Percentiles rank a stretch among this genome's conserved stretches.
phyloP scores from a whole-genome alignment of 2,888 invertebrate genomes.

The Reticulitermes lucifugus region DNA sequence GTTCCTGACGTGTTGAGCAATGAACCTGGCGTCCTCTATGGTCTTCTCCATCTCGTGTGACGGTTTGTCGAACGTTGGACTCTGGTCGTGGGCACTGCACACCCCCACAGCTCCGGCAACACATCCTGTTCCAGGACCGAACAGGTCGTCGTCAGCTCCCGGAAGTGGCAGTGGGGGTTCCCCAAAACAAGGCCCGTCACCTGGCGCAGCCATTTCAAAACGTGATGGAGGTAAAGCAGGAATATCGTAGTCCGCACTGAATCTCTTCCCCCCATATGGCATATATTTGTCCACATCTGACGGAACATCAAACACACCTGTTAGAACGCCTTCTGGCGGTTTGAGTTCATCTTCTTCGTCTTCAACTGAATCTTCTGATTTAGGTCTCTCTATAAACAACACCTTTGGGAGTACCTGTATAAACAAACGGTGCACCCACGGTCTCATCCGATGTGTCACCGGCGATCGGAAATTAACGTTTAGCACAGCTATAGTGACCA shows the following conservation, averaged over 20 bases:
- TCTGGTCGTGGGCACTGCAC: slow-evolving; percentile 72
- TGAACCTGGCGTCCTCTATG: slow-evolving; percentile 91
- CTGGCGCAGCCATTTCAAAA: slow-evolving; percentile 54
- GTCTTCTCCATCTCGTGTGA: slow-evolving; percentile 91
- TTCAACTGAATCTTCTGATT: slow-evolving; percentile 71
- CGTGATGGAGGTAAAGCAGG: slow-evolving; percentile 65
- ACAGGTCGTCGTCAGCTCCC: slow-evolving; percentile 86
- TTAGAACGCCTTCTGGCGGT: slow-evolving; percentile 74
- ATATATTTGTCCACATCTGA: slow-evolving; percentile 74
- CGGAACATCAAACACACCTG: slow-evolving; percentile 76
- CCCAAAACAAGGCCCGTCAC: slow-evolving; percentile 68
- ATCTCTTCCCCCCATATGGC: slow-evolving; percentile 69
- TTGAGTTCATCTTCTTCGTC: slow-evolving; percentile 64
- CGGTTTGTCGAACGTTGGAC: slow-evolving; percentile 86
- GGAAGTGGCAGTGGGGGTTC: slow-evolving; percentile 76
- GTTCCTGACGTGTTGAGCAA: slow-evolving; percentile 95
- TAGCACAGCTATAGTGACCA: slow-evolving; percentile 92
- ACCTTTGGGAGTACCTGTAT: slow-evolving; percentile 63
- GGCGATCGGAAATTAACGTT: slow-evolving; percentile 93
- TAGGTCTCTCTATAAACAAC: slow-evolving; percentile 89
- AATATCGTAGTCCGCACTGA: slow-evolving; percentile 79
- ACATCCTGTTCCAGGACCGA: slow-evolving; percentile 72
- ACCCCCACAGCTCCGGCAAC: slow-evolving; percentile 65
- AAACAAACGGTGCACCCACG: slow-evolving; percentile 90
- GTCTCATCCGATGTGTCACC: slow-evolving; percentile 92